Evolutionary conservation across 1,140 invertebrate species (phyloP).

Genomic region (Sycophaga agraensis): DNA sequence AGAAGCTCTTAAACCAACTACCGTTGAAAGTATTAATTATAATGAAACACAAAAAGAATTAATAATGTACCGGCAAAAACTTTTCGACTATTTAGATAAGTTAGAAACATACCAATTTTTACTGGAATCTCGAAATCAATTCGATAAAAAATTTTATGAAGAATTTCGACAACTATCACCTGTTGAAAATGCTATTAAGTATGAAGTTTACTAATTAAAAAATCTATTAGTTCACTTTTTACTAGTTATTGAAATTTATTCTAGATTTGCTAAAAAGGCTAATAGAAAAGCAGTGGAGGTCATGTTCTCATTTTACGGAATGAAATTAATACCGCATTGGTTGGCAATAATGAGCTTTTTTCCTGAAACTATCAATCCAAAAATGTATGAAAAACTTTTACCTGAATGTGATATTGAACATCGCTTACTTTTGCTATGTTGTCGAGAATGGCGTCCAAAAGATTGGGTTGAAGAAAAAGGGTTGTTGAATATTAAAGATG

Average conservation of each 20-base stretch:
- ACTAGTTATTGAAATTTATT: slow-evolving; percentile 30
- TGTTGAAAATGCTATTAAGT: slow-evolving; percentile 61
- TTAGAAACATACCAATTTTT: slow-evolving; percentile 68
- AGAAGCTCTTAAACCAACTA: slow-evolving; percentile 35
- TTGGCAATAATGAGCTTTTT: slow-evolving; percentile 73
- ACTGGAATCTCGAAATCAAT: slow-evolving; percentile 45
- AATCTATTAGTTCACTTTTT: slow-evolving; percentile 42
- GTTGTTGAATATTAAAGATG: slow-evolving; percentile 54
- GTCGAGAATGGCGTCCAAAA: slow-evolving; percentile 57
- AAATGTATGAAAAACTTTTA: slow-evolving; percentile 67
- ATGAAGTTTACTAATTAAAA: slow-evolving; percentile 16
- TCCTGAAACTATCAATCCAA: slow-evolving; percentile 74
- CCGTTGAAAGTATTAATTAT: slow-evolving; percentile 47
- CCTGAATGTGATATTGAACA: slow-evolving; percentile 62
- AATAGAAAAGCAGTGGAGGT: slow-evolving; percentile 65
- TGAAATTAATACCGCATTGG: slow-evolving; percentile 66
- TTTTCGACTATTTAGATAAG: slow-evolving; percentile 67
- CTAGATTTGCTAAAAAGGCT: slow-evolving; percentile 61
- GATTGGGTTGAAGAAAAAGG: slow-evolving; percentile 69
- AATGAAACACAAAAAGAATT: slow-evolving; percentile 64
- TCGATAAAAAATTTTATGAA: slow-evolving; percentile 62
- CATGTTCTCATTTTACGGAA: slow-evolving; percentile 73
- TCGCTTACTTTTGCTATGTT: slow-evolving; percentile 57
- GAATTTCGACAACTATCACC: slow-evolving; percentile 63
- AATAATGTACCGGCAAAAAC: slow-evolving; percentile 60